Base-by-base conservation (phyloP, 2,888 invertebrate genomes). In the Idaea dimidiata region DNA sequence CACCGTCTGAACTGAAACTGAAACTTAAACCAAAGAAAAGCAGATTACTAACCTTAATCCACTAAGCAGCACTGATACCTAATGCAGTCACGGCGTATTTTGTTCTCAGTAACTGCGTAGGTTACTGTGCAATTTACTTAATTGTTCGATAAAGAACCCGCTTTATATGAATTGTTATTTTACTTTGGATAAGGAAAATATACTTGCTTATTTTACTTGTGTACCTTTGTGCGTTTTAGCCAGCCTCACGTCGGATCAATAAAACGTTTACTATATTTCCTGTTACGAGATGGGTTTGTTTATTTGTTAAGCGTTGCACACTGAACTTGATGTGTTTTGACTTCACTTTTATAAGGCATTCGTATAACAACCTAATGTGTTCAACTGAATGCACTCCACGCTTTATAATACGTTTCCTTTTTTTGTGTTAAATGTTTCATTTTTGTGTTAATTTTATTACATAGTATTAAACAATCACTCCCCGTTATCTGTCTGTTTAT, bases 21-120 rank as follows among this genome's bases (percentile, higher is more conserved):
- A 43, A 43, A 43, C 43, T 43, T 43, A 14, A 43, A 43, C 76
- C 75, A 71, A 76, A 77, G 75, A 70, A 76, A 77, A 79, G 70
- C 70, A 64, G 62, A 64, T 68, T 67, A 66, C 61, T 62, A 61
- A 64, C 57, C 14, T 43, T 61, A 54, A 43, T 62, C 58, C 53
- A 32, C 17, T 56, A 56, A 56, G 18, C 18, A 56, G 18, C 18
- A 56, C 56, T 56, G 17, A 56, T 17, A 56, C 18, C 56, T 56
- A 56, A 56, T 56, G 56, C 56, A 56, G 56, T 43, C 43, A 43
- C 43, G 43, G 43, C 43, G 43, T 43, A 43, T 43, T 43, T 43
- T 43, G 43, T 43, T 43, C 14, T 43, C 10, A 8, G 43, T 43
- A 43, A 43, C 14, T 43, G 43, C 14, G 43, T 43, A 43, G 43